Conservation (phyloP, 53 echinoderm and acorn worm genomes). For the Zoroaster sp. region DNA sequence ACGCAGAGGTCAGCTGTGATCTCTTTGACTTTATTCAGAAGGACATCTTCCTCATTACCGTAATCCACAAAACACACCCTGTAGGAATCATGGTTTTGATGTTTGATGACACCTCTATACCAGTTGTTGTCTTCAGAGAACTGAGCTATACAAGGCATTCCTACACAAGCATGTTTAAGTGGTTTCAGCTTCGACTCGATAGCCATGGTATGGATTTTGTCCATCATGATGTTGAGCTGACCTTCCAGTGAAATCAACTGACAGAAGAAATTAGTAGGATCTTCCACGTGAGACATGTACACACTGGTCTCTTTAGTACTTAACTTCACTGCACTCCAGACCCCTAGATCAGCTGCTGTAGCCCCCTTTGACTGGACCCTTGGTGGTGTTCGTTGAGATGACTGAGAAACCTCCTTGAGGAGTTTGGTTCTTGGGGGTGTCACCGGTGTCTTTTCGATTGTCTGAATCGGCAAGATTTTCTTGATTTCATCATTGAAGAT, state of each 20-base stretch:
- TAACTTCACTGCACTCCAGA: conserved; percentile 41
- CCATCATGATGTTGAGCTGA: conserved; percentile 78
- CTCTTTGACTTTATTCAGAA: conserved; percentile 58
- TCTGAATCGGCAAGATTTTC: conserved; percentile 36
- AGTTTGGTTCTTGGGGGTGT: conserved; percentile 3
- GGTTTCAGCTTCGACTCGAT: conserved; percentile 50
- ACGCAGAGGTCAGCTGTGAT: conserved; percentile 70
- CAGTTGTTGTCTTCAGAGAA: conserved; percentile 84
- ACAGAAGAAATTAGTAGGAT: conserved; percentile 85
- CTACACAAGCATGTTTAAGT: conserved; percentile 47
- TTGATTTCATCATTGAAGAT: conserved; percentile 47
- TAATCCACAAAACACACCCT: conserved; percentile 96
- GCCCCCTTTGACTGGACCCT: neutral
- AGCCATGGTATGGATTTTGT: conserved; percentile 57
- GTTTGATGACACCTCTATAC: conserved; percentile 85
- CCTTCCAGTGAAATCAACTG: conserved; percentile 77
- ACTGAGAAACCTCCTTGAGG: neutral
- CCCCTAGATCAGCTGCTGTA: neutral
- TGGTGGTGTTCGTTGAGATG: conserved; percentile 6
- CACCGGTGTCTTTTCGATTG: neutral
- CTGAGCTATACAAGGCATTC: conserved; percentile 85
- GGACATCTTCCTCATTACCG: conserved; percentile 81
- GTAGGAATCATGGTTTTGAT: conserved; percentile 60
- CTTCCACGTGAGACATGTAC: conserved; percentile 81
- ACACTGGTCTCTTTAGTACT: conserved; percentile 54